Conservation (phyloP, 2,888 invertebrate species). For the Ellobium chinense region DNA sequence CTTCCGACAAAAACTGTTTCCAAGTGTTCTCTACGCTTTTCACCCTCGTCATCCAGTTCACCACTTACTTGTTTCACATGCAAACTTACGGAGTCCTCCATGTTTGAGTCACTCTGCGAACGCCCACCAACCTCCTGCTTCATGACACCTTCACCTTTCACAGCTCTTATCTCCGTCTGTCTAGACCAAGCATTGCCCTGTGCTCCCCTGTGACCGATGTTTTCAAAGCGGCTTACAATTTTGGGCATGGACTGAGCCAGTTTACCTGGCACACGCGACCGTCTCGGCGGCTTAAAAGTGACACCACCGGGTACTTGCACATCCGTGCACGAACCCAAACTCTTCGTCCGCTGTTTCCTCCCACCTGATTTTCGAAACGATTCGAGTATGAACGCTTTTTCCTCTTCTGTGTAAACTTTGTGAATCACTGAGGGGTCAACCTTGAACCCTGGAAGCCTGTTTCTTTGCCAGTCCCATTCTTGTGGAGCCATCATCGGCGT, state of each 20-base stretch:
- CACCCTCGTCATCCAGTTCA: too few relatives aligned
- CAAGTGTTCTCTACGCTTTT: too few relatives aligned
- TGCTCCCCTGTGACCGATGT: neutral
- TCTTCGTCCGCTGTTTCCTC: neutral
- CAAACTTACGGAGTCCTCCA: neutral
- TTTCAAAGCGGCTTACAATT: conserved; percentile 18
- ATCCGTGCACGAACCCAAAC: neutral
- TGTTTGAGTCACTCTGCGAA: neutral
- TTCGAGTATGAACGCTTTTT: conserved; percentile 29
- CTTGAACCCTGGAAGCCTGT: neutral
- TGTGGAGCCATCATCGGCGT: neutral
- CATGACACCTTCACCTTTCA: neutral
- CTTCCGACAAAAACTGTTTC: too few relatives aligned
- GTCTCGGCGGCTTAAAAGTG: neutral
- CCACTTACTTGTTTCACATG: too few relatives aligned
- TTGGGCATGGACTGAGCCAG: conserved; percentile 2
- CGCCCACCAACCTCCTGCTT: neutral
- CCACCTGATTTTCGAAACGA: conserved; percentile 19
- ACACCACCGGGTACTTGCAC: neutral
- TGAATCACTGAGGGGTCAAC: neutral
- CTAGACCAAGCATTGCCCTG: neutral
- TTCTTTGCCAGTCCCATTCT: neutral
- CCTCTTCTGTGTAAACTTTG: conserved; percentile 32
- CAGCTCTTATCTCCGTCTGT: neutral
- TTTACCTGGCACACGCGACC: neutral